Percentiles rank a stretch among this genome's conserved stretches.
Evolutionary conservation across 1,140 invertebrate genomes (phyloP).

Genomic region (Vanessa atalanta): DNA sequence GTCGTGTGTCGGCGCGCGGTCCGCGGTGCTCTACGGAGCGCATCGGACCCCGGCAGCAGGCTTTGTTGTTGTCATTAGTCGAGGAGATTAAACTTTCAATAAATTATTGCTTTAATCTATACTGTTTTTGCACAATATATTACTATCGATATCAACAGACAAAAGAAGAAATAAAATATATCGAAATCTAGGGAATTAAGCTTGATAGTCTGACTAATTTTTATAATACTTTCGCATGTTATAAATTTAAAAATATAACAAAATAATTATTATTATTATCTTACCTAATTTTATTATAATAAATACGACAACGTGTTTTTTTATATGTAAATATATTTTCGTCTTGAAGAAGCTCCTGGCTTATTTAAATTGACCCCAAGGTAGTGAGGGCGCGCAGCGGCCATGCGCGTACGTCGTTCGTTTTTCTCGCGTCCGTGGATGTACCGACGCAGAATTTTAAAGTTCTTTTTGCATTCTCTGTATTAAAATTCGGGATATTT

Average conservation of each 20-base stretch:
- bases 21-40: constrained; percentile 13
- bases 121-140: too few relatives aligned
- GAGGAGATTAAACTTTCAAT: constrained; percentile 4
- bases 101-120: constrained; percentile 7
- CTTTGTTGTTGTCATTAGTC: constrained; percentile 18
- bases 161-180: background rate
- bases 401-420: constrained; percentile 38
- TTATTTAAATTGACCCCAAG: constrained; percentile 32
- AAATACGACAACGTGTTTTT: background rate
- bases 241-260: too few relatives aligned
- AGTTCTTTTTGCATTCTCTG: constrained; percentile 31
- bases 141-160: background rate
- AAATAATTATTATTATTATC: background rate
- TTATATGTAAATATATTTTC: background rate
- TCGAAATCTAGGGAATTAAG: too few relatives aligned
- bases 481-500: constrained; percentile 6
- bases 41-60: constrained; percentile 21
- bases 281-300: background rate
- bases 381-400: constrained; percentile 24
- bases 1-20: background rate
- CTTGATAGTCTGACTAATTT: too few relatives aligned
- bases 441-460: constrained; percentile 29
- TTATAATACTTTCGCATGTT: too few relatives aligned
- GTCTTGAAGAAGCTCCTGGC: constrained; percentile 5
- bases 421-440: constrained; percentile 26